Evolutionary conservation across 2,888 invertebrate species (phyloP), one percentile per base, ranked within the genome.

Genomic region (Sphinx pinastri): DNA sequence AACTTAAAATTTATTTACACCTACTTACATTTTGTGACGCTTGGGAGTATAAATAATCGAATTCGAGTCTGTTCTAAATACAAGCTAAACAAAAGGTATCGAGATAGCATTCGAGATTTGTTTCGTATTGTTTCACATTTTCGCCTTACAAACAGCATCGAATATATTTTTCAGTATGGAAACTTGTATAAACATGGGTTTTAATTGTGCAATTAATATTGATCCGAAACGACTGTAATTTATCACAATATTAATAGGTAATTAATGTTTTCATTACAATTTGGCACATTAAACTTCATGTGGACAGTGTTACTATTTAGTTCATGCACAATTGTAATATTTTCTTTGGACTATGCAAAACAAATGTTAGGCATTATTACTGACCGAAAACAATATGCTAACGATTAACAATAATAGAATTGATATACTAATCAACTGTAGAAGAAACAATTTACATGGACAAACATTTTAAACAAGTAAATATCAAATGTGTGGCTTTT

Each of bases 1-100:
- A 93, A 92, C 91, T 90, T 91, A 91, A 87, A 85, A 89, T 93
- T 91, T 94, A 94, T 94, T 93, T 93, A 93, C 93, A 94, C 91
- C 92, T 89, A 90, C 88, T 89, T 91, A 92, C 84, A 91, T 87
- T 84, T 92, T 92, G 92, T 93, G 93, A 92, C 92, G 86, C 87
- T 90, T 87, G 83, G 84, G 81, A 84, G 83, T 82, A 86, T 86
- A 85, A 88, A 87, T 84, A 88, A 84, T 83, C 75, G 81, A 70
- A 67, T 51, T 58, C 67, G 58, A 67, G 45, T 58, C 58, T 67
- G 38, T 31, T 67, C n/a, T 31, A 38, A 70, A 70, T 51, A 70
- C 57, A 67, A 60, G 59, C 52, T 69, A 38, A 59, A 68, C 31
- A 52, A 51, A 59, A 13, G 16, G 31, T 45, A 82, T 84, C 75